Base-by-base conservation (phyloP, 2,113 vertebrate genomes). In the Oostethus manadensis region DNA sequence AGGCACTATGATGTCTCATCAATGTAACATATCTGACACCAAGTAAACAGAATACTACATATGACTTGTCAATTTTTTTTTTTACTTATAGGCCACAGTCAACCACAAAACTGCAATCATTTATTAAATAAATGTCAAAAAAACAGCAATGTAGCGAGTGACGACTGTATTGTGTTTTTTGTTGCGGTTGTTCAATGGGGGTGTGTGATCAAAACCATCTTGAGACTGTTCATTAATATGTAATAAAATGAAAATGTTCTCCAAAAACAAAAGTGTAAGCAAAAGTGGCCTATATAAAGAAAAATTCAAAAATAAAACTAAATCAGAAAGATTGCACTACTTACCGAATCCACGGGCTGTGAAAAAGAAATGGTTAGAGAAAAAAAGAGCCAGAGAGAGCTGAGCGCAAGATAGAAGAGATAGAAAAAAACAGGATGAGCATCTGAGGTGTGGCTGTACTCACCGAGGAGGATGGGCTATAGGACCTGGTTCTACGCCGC, bases 391-490 rank as follows among this genome's bases (percentile, higher is more conserved):
- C 51, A 84, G 76, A 78, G 23, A 74, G 76, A 73, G 76, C 66
- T 63, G 58, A 81, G 62, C 33, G 57, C 76, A 56, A 73, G 74
- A 72, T 66, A 74, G 51, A 42, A 68, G 75, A 71, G 71, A 80
- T 62, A 82, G 70, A 84, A 79, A 70, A 60, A 79, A 59, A 66
- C 55, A 82, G 67, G 68, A 66, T 64, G 56, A 74, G 40, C 51
- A 61, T 68, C 71, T 74, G 58, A 64, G 86, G 73, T 73, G 57
- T 66, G 84, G 77, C 70, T 81, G 89, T 84, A 89, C 88, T 99
- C 95, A 98, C 97, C 96, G 97, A 98, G 87, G 97, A 94, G 7
- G 97, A 99, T 74, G 85, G 90, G 89, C 94, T 99, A 94, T 96
- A 98, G 61, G 96, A 97, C 86, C 95, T 94, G 91, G 93, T 97